Evolutionary conservation across 2,113 vertebrate species (phyloP), one percentile per base, ranked within the genome.

Genomic region (Clarias batrachus): DNA sequence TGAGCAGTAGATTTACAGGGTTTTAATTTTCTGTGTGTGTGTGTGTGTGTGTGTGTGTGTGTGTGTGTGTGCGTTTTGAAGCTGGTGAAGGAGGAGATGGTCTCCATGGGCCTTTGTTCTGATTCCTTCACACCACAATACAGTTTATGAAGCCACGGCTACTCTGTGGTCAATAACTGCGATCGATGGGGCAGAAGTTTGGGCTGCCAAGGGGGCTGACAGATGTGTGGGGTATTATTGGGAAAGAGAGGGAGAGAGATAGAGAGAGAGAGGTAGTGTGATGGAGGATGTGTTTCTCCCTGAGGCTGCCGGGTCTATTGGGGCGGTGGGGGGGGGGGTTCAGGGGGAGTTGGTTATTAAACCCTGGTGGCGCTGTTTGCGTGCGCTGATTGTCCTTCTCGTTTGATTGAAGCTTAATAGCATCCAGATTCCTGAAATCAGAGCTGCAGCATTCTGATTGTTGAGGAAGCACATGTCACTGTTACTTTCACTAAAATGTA

Each of bases 91-190:
- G 90, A 91, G 85, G 52, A 83, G 66, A 87, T 92, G 89, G 85
- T 93, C 90, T 93, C 91, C 91, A 62, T 83, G 89, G 87, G 90
- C 91, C 81, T 87, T 87, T 90, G 89, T 87, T 88, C 89, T 90
- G 88, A 93, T 92, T 92, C 90, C 86, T 89, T 84, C 78, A 54
- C 88, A 81, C 79, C 86, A 78, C 81, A 84, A 87, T 87, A 84
- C 78, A 13, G 68, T 71, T 85, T 88, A 88, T 85, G 87, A 88
- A 81, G 41, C 60, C 33, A 66, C 70, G 90, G 90, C 87, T 91
- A 90, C 91, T 88, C 90, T 87, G 90, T 91, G 93, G 92, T 94
- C 93, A 95, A 94, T 95, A 94, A 90, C 92, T 91, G 85, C 85
- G 88, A 94, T 95, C 94, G 89, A 94, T 95, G 91, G 86, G 90